A percentile compares a stretch with the other conserved stretches of the same genome.
phyloP scores from a whole-genome alignment of 2,797 vertebrate species.

The Brachyalestes nurse region DNA sequence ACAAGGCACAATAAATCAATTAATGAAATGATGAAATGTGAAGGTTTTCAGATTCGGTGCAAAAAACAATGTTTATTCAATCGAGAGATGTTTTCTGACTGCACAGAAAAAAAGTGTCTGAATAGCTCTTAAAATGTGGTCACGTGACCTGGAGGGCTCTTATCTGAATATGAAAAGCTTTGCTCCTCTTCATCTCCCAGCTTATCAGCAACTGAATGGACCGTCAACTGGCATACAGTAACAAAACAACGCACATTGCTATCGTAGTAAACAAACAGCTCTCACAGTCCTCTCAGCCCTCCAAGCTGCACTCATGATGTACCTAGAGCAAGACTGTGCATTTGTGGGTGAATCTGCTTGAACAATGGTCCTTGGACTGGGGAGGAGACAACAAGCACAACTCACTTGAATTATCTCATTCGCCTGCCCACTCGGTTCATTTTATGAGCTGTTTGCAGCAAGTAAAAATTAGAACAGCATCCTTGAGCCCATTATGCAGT shows the following conservation, averaged over 20 bases:
- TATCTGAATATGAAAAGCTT: conserved; percentile 28
- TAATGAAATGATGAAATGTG: not conserved
- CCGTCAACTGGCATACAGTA: not conserved
- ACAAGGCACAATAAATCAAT: not conserved
- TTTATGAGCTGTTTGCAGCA: conserved; percentile 15
- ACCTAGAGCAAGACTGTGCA: not conserved
- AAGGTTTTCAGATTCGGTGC: not conserved
- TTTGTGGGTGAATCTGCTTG: not conserved
- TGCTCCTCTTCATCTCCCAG: conserved; percentile 25
- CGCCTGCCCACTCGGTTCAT: conserved; percentile 3
- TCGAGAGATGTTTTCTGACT: conserved; percentile 4
- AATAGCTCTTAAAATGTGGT: conserved; percentile 33
- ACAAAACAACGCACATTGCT: conserved; percentile 18
- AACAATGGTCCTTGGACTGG: not conserved
- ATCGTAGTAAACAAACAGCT: conserved; percentile 31
- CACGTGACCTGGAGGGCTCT: conserved; percentile 20
- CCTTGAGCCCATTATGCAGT: conserved; percentile 64
- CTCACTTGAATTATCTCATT: conserved; percentile 14
- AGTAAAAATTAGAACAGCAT: conserved; percentile 33
- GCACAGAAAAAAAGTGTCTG: not conserved
- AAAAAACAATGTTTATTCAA: conserved; percentile 9
- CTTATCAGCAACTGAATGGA: conserved; percentile 36
- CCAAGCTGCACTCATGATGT: conserved; percentile 1
- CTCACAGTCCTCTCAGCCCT: not conserved
- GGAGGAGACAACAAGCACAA: conserved; percentile 23